phyloP scores from a whole-genome alignment of 2,888 invertebrate species.

The Himalopsyche anomala region DNA sequence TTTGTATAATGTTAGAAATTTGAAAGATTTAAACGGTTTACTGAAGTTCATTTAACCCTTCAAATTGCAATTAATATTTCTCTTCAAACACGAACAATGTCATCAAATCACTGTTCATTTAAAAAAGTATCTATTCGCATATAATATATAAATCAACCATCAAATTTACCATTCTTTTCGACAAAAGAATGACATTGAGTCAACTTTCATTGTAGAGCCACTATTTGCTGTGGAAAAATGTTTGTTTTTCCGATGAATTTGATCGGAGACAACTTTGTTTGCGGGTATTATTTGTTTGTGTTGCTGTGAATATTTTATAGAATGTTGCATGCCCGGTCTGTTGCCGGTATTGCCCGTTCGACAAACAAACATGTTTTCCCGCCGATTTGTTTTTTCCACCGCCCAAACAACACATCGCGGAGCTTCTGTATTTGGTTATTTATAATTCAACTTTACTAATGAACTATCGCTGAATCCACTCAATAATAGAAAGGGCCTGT shows the following conservation, averaged over 20 bases:
- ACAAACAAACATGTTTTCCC: constrained; percentile 63
- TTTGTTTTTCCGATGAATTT: constrained; percentile 60
- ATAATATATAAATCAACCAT: neutral
- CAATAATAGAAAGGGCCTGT: constrained; percentile 1
- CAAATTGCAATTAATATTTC: no score
- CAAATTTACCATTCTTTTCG: neutral
- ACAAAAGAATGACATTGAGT: constrained; percentile 25
- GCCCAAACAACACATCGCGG: constrained; percentile 52
- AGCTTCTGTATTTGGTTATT: constrained; percentile 54
- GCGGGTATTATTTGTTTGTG: constrained; percentile 59
- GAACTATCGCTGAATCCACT: constrained; percentile 48
- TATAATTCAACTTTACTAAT: constrained; percentile 59
- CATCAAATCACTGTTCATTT: no score
- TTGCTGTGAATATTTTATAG: constrained; percentile 62
- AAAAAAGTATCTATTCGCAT: no score
- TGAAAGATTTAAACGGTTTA: no score
- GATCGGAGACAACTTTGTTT: constrained; percentile 60
- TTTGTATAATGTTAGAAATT: no score
- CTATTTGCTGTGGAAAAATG: constrained; percentile 53
- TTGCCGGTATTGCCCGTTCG: constrained; percentile 44
- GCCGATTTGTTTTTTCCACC: constrained; percentile 52
- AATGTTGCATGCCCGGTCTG: constrained; percentile 60
- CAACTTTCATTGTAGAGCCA: constrained; percentile 39
- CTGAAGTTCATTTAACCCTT: no score
- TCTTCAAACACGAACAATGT: no score